Conservation (phyloP, 2,888 invertebrate genomes). For the Pecten maximus region DNA sequence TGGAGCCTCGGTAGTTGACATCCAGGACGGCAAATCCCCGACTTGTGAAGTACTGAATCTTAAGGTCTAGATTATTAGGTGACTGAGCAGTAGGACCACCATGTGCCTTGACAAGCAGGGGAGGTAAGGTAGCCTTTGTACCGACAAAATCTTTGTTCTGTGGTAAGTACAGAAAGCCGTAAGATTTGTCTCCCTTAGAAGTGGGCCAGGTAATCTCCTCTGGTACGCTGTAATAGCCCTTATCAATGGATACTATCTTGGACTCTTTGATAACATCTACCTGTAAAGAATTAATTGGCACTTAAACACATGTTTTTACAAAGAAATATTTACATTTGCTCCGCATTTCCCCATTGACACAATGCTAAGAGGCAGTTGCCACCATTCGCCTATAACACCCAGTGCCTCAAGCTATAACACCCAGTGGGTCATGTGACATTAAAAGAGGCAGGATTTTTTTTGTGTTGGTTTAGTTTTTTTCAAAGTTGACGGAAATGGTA, state of each 20-base stretch:
- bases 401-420: no score
- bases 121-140: slow-evolving; percentile 76
- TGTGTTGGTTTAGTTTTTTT: no score
- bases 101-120: slow-evolving; percentile 82
- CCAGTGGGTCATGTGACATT: no score
- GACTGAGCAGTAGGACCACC: slow-evolving; percentile 82
- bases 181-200: slow-evolving; percentile 67
- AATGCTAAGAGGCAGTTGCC: no score
- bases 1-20: slow-evolving; percentile 83
- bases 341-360: no score
- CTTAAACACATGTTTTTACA: no score
- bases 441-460: no score
- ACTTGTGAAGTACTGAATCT: slow-evolving; percentile 81
- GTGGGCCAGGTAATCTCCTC: slow-evolving; percentile 79
- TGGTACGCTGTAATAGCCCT: slow-evolving; percentile 80
- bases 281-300: slow-evolving; percentile 55
- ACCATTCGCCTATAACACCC: no score
- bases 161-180: slow-evolving; percentile 81
- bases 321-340: no score
- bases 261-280: slow-evolving; percentile 70
- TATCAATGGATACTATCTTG: slow-evolving; percentile 65
- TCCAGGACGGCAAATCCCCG: slow-evolving; percentile 83
- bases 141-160: slow-evolving; percentile 79
- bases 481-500: no score
- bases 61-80: slow-evolving; percentile 75